phyloP scores from a whole-genome alignment of 64 coral and sea anemone genomes.

The Actinia tenebrosa region DNA sequence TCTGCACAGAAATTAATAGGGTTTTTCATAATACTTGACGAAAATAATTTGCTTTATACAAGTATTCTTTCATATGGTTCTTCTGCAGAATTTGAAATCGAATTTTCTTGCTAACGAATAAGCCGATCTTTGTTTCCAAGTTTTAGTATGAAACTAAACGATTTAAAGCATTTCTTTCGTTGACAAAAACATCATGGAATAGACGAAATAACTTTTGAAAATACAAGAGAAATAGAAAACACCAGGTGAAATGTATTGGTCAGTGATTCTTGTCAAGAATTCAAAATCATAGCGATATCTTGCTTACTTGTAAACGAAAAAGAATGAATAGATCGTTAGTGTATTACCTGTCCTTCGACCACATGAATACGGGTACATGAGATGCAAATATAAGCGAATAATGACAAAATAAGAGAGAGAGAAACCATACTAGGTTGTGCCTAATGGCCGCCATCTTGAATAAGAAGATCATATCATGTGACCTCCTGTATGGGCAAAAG shows the following conservation, averaged over 20 bases:
- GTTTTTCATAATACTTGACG: background rate
- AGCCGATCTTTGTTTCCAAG: background rate
- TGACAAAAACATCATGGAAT: background rate
- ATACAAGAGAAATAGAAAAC: background rate
- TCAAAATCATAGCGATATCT: background rate
- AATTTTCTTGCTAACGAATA: background rate
- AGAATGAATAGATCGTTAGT: background rate
- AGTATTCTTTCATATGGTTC: background rate
- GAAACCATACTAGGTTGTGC: conserved; percentile 12
- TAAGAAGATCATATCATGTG: conserved; percentile 47
- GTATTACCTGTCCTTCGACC: conserved; percentile 84
- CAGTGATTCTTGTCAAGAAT: background rate
- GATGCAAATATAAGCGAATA: conserved; percentile 20
- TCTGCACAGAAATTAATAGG: background rate
- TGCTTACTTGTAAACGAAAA: background rate
- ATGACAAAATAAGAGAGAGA: conserved; percentile 37
- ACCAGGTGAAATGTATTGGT: background rate
- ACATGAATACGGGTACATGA: conserved; percentile 75
- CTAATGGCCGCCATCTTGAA: conserved; percentile 79
- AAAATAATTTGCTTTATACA: background rate
- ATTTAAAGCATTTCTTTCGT: background rate
- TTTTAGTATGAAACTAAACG: background rate
- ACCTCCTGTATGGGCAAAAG: background rate
- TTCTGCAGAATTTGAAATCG: background rate
- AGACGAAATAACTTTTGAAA: background rate